These are phyloP conservation scores for Drosophila nr. fundita DNA, from an alignment of 2,888 invertebrate genomes.

Conservation along the genomic window DNA sequence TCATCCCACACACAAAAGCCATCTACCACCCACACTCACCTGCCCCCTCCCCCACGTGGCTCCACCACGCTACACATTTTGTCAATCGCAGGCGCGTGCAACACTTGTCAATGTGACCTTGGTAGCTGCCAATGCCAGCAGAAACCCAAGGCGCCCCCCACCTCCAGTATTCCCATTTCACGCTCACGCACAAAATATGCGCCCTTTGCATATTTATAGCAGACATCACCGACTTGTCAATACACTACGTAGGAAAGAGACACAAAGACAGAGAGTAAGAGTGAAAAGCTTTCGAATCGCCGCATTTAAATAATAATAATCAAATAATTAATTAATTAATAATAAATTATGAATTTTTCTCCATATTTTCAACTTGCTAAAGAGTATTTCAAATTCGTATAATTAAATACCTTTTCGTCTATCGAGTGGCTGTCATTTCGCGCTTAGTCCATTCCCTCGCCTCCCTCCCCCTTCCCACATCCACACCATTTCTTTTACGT, in stretches of 20 bases:
- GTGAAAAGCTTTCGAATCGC: not conserved
- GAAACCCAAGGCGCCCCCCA: constrained; percentile 17
- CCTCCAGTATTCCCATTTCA: not conserved
- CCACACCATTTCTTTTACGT: not conserved
- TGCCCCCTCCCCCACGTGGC: too few species aligned
- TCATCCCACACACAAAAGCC: not conserved
- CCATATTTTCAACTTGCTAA: not conserved
- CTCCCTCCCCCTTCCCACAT: too few species aligned
- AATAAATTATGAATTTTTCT: not conserved
- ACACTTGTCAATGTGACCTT: constrained; percentile 81
- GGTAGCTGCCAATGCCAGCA: constrained; percentile 67
- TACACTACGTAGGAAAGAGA: constrained; percentile 1
- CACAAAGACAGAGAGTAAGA: not conserved
- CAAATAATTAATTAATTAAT: not conserved
- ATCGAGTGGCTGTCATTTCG: not conserved
- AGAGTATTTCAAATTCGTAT: constrained; percentile 14
- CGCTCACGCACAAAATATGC: constrained; percentile 51
- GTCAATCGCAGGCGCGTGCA: constrained; percentile 72
- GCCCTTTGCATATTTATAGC: constrained; percentile 64
- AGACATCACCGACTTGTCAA: not conserved
- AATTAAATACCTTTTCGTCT: not conserved
- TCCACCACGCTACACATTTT: constrained; percentile 17
- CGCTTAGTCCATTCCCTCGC: not conserved
- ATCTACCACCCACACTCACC: too few species aligned
- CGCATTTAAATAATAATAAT: not conserved